A percentile compares a stretch with the other conserved stretches of the same genome.
Evolutionary conservation across 2,888 invertebrate species (phyloP).

Genomic region (Leptopilina drosophilae): DNA sequence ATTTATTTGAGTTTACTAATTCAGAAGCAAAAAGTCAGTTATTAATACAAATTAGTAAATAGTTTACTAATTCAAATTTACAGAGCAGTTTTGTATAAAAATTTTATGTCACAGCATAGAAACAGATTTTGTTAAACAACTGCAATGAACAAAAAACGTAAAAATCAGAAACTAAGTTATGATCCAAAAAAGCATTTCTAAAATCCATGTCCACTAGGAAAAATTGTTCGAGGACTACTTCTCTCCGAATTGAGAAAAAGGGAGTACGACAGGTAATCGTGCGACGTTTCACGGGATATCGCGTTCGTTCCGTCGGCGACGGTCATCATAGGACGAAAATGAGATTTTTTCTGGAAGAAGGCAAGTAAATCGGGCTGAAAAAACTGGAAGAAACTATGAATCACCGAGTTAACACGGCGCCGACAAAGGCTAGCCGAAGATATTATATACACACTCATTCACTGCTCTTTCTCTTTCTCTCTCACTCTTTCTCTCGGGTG

Average conservation of each 20-base stretch:
- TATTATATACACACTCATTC: conserved; percentile 33
- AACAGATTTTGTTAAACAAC: no score
- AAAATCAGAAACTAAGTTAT: no score
- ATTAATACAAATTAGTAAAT: no score
- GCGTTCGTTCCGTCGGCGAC: conserved; percentile 33
- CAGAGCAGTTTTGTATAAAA: no score
- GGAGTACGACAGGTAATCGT: conserved; percentile 14
- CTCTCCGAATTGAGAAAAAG: conserved; percentile 8
- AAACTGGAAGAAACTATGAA: conserved; percentile 58
- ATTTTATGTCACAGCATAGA: no score
- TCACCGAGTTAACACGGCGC: conserved; percentile 60
- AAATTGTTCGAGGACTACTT: no score
- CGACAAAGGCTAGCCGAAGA: conserved; percentile 59
- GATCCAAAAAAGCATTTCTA: no score
- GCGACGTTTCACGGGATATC: conserved; percentile 39
- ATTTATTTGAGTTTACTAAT: no score
- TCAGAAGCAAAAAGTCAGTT: no score
- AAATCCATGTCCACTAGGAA: no score
- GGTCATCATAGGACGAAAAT: conserved; percentile 15
- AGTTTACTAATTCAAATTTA: no score
- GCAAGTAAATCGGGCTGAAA: conserved; percentile 22
- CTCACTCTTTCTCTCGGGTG: conserved; percentile 41
- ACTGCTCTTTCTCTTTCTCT: conserved; percentile 13
- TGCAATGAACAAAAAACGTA: no score
- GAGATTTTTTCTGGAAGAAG: conserved; percentile 30